phyloP scores from a whole-genome alignment of 2,797 vertebrate species.

The Acipenser oxyrinchus region DNA sequence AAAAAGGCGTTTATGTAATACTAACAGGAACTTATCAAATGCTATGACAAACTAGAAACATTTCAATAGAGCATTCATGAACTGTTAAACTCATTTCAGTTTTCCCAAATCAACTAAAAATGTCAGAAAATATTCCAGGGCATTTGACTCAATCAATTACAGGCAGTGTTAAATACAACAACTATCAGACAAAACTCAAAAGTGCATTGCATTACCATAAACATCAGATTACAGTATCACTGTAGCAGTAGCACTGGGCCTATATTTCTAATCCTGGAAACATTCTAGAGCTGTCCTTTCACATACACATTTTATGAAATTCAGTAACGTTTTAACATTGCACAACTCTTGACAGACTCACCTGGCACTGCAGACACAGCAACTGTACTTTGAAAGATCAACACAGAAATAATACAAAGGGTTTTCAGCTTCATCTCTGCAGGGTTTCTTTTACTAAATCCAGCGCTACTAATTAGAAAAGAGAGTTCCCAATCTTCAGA shows the following conservation, averaged over 20 bases:
- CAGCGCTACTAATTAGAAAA: neutral
- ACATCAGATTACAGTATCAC: neutral
- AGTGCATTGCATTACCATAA: neutral
- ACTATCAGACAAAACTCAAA: neutral
- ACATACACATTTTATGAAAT: neutral
- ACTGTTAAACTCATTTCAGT: too few relatives aligned
- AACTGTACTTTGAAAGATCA: constrained; percentile 18
- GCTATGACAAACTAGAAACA: too few relatives aligned
- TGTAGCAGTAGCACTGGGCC: neutral
- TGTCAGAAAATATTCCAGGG: too few relatives aligned
- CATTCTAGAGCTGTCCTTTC: neutral
- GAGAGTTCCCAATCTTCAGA: neutral
- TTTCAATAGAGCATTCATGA: too few relatives aligned
- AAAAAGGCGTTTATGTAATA: too few relatives aligned
- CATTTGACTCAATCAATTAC: too few relatives aligned
- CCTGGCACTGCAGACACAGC: constrained; percentile 25
- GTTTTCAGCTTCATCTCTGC: constrained; percentile 11
- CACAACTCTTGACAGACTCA: constrained; percentile 3
- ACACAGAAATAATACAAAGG: constrained; percentile 14
- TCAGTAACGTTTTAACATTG: neutral
- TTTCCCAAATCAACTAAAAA: too few relatives aligned
- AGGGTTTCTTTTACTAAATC: neutral
- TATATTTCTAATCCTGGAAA: neutral
- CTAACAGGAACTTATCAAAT: too few relatives aligned
- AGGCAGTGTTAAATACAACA: too few relatives aligned